These are phyloP conservation scores for Percopsis omiscomaycus DNA, from an alignment of 2,797 vertebrate genomes.

Conservation along the genomic window DNA sequence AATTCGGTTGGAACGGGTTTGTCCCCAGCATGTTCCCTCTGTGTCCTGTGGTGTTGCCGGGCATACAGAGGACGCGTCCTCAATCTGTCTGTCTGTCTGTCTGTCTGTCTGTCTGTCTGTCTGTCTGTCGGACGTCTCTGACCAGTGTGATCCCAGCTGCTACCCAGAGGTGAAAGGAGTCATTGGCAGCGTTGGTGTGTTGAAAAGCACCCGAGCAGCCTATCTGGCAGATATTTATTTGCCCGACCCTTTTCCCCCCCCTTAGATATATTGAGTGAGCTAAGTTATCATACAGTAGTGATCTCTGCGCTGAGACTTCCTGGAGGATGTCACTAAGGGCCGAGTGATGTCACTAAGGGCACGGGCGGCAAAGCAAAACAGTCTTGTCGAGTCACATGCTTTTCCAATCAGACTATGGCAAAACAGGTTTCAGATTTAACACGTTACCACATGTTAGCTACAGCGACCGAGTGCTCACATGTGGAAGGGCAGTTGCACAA, in stretches of 20 bases:
- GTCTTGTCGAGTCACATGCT: too few relatives aligned
- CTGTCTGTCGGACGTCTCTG: background rate
- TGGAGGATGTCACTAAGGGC: too few relatives aligned
- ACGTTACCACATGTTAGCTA: too few relatives aligned
- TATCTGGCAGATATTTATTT: slow-evolving; percentile 53
- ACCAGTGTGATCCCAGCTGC: slow-evolving; percentile 40
- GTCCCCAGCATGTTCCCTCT: slow-evolving; percentile 22
- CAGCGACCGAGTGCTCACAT: too few relatives aligned
- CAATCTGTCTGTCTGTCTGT: slow-evolving; percentile 44
- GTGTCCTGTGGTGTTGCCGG: slow-evolving; percentile 44
- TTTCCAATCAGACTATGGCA: too few relatives aligned
- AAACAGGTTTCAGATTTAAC: too few relatives aligned
- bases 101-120: slow-evolving; percentile 41
- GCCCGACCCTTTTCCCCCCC: slow-evolving; percentile 39
- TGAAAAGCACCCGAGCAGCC: background rate
- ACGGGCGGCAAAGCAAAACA: too few relatives aligned
- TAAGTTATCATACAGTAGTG: too few relatives aligned
- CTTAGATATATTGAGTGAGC: background rate
- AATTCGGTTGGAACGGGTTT: slow-evolving; percentile 25
- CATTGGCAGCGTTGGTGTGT: too few relatives aligned
- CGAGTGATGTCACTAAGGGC: too few relatives aligned
- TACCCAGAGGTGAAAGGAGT: slow-evolving; percentile 23
- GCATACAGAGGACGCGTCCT: slow-evolving; percentile 57
- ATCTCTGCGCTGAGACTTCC: too few relatives aligned
- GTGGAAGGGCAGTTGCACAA: too few relatives aligned